Evolutionary conservation across 1,140 invertebrate species (phyloP).

Genomic region (Magallana angulata): DNA sequence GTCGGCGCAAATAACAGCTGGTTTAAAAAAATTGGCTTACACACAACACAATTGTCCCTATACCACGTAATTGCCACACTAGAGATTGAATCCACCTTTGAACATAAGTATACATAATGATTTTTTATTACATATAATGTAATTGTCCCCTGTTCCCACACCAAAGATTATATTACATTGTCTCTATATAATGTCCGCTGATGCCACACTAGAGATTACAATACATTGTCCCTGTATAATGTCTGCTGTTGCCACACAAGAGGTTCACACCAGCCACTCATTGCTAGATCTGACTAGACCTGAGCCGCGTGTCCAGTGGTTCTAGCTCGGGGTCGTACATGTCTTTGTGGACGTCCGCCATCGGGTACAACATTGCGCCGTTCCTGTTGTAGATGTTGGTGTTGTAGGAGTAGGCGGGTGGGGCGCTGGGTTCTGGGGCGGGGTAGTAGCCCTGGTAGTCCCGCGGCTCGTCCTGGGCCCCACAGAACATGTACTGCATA

Average conservation of each 20-base stretch:
- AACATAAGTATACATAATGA: too few relatives aligned
- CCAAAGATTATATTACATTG: not conserved
- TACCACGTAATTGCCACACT: too few relatives aligned
- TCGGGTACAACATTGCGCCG: conserved; percentile 44
- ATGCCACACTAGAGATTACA: too few relatives aligned
- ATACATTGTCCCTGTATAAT: too few relatives aligned
- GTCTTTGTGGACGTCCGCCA: conserved; percentile 46
- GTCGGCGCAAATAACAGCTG: too few relatives aligned
- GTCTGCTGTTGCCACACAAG: not conserved
- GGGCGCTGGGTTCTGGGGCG: conserved; percentile 48
- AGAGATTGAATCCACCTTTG: too few relatives aligned
- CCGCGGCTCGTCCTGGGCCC: conserved; percentile 44
- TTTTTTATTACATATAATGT: too few relatives aligned
- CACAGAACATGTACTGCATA: conserved; percentile 52
- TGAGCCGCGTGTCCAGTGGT: conserved; percentile 50
- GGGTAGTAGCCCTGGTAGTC: conserved; percentile 51
- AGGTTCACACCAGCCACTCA: conserved; percentile 35
- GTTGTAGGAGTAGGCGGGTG: conserved; percentile 46
- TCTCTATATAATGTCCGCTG: not conserved
- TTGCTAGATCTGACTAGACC: conserved; percentile 51
- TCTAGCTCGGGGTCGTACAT: conserved; percentile 50
- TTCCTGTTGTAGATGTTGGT: conserved; percentile 8
- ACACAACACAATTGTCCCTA: too few relatives aligned
- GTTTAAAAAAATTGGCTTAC: too few relatives aligned
- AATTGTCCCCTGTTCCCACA: too few relatives aligned